Evolutionary conservation across 1,140 invertebrate genomes (phyloP), one percentile per base, ranked within the genome.

Genomic region (Bombus affinis): DNA sequence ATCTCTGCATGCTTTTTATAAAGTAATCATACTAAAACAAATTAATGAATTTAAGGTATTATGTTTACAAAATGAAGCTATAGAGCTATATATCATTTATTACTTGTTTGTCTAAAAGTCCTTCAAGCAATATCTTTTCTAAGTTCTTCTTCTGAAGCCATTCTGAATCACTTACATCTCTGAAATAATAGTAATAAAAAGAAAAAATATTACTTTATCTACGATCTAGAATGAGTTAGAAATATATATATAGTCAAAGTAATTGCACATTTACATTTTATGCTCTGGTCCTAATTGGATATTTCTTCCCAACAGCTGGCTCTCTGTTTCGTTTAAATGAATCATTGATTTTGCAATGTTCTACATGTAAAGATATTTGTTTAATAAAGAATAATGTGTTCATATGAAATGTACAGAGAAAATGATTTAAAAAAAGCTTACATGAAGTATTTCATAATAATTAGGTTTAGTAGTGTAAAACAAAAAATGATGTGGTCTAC

Each of bases 401-500:
- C 6, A 35, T 2, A 15, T 39, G 0, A 5, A 32, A 59, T 71
- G 71, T 80, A 44, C 3, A 44, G 65, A 77, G 62, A 32, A 66
- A 66, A 15, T 39, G 3, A 68, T 83, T 65, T 25, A 22, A 71
- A 73, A 57, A 13, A 53, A 65, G 91, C 94, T 96, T 95, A 99
- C 98, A 96, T 98, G 96, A 88, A 99, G 94, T n/a, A 97, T 83
- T 92, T 98, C 96, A 93, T 97, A 98, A 94, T 97, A 99, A 93
- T 98, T 97, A 10, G 98, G 97, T 92, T 96, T 97, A 70, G 96
- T 96, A 1, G 98, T 99, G 92, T 99, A 99, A 95, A 99, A 99
- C 82, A 99, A 95, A 75, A 96, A 97, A 95, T 99, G 97, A 94
- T 97, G 97, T 9, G 99, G 99, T 92, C 98, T 96, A 1, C 99